Percentiles rank a stretch among this genome's conserved stretches.
These are phyloP conservation scores for Sesamia inferens DNA, from an alignment of 2,888 invertebrate species.

Conservation along the genomic window DNA sequence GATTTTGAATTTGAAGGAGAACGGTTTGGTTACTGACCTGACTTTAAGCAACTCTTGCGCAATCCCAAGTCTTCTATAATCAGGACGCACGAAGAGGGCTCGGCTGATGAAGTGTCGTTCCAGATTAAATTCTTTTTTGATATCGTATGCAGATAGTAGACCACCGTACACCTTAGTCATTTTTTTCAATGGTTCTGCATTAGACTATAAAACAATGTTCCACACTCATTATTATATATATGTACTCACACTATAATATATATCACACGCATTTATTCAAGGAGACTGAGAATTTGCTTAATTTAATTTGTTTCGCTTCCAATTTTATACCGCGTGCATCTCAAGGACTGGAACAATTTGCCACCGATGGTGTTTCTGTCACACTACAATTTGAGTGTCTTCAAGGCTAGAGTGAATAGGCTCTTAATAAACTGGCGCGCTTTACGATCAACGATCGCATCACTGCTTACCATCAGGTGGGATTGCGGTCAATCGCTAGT, in stretches of 20 bases:
- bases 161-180: slow-evolving; percentile 3
- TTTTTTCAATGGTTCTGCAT: slow-evolving; percentile 19
- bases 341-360: too few relatives aligned
- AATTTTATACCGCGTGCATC: too few relatives aligned
- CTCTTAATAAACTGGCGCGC: too few relatives aligned
- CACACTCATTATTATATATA: too few relatives aligned
- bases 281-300: neutral
- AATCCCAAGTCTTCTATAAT: slow-evolving; percentile 66
- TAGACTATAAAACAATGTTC: neutral
- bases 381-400: too few relatives aligned
- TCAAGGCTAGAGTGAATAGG: too few relatives aligned
- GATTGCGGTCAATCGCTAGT: too few relatives aligned
- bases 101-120: slow-evolving; percentile 56
- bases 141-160: slow-evolving; percentile 10
- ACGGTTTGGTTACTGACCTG: slow-evolving; percentile 53
- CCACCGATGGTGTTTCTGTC: too few relatives aligned
- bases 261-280: neutral
- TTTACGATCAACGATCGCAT: too few relatives aligned
- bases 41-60: slow-evolving; percentile 64
- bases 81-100: slow-evolving; percentile 63
- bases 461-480: too few relatives aligned
- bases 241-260: too few relatives aligned
- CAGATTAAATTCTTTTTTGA: slow-evolving; percentile 6
- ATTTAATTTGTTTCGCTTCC: too few relatives aligned
- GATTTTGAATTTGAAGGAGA: neutral